phyloP scores from a whole-genome alignment of 2,113 vertebrate species.

The Gallinago jamesoni region DNA sequence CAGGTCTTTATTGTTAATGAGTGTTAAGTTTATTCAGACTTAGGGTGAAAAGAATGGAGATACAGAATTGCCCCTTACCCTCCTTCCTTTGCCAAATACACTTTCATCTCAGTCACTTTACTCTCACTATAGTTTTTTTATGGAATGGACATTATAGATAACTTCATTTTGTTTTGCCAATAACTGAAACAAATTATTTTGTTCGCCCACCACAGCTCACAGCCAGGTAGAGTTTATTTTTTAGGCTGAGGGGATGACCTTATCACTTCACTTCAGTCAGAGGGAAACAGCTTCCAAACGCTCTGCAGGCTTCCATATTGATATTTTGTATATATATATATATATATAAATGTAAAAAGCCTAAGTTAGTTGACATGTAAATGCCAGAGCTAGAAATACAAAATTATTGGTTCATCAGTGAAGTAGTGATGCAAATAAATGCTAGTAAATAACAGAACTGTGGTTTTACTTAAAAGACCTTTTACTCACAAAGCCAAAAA shows the following conservation, averaged over 20 bases:
- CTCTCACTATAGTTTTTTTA: not conserved
- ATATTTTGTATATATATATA: not conserved
- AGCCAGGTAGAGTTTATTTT: not conserved
- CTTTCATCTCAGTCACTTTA: accelerated
- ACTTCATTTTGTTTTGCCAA: not conserved
- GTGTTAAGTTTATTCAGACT: not conserved
- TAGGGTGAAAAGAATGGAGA: not conserved
- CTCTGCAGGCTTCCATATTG: not conserved
- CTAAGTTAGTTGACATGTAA: not conserved
- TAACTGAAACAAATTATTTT: not conserved
- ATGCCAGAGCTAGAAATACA: not conserved
- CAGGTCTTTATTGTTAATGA: not conserved
- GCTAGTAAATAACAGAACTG: not conserved
- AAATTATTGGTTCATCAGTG: not conserved
- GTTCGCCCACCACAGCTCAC: not conserved
- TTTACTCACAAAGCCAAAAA: not conserved
- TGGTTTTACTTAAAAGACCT: not conserved
- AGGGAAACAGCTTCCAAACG: not conserved
- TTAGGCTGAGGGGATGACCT: not conserved
- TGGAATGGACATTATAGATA: not conserved
- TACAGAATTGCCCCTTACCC: not conserved
- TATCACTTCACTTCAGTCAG: not conserved
- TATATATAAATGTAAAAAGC: not conserved
- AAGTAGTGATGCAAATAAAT: not conserved
- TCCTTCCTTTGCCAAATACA: accelerated